A percentile compares a stretch with the other conserved stretches of the same genome.
Evolutionary conservation across 2,113 vertebrate genomes (phyloP).

Genomic region (Rafetus swinhoei): DNA sequence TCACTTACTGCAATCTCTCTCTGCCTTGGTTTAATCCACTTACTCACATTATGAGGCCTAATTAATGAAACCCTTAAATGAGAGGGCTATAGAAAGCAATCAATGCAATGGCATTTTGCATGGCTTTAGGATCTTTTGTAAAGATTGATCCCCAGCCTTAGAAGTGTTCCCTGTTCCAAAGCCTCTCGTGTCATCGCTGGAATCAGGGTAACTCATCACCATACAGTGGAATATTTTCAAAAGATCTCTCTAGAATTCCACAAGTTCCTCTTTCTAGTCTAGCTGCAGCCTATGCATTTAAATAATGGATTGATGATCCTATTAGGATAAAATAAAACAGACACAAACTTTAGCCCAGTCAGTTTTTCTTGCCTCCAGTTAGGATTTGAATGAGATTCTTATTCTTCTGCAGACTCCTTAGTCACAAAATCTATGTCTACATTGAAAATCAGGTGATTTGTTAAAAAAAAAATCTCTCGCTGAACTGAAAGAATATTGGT

Average conservation of each 20-base stretch:
- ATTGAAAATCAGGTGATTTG: neutral
- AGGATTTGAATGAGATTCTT: neutral
- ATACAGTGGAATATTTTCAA: neutral
- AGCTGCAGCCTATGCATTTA: neutral
- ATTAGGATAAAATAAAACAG: neutral
- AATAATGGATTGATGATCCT: neutral
- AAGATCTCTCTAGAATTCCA: neutral
- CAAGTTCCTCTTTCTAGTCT: neutral
- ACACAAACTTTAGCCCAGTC: neutral
- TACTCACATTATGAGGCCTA: neutral
- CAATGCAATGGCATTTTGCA: neutral
- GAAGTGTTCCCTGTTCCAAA: slow-evolving; percentile 13
- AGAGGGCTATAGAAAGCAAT: neutral
- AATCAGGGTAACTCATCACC: neutral
- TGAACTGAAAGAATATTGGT: neutral
- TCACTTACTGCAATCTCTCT: no score
- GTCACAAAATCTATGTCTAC: neutral
- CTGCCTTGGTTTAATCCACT: no score
- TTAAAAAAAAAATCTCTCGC: neutral
- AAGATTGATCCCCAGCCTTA: slow-evolving; percentile 23
- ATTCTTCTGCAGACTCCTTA: neutral
- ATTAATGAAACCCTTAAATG: neutral
- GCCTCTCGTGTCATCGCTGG: neutral
- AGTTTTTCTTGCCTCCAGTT: neutral
- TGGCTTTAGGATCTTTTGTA: neutral